Base-by-base conservation (phyloP, 2,113 vertebrate genomes). In the Aplodontia rufa region DNA sequence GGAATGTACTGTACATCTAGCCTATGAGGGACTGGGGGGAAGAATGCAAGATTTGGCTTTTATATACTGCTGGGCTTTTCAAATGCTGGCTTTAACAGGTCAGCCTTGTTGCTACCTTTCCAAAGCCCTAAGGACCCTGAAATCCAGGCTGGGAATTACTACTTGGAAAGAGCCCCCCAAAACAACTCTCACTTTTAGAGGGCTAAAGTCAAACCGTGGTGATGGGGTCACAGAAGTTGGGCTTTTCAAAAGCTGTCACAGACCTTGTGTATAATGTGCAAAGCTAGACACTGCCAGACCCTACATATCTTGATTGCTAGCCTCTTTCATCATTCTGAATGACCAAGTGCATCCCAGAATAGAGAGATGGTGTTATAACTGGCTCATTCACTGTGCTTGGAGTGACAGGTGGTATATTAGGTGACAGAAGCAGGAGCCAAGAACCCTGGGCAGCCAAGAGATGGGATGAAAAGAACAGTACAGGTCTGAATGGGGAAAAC, bases 341-440 rank as follows among this genome's bases (percentile, higher is more conserved):
- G 96, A 96, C 93, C 86, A 75, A 95, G 95, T 32, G 9, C 53
- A 96, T 94, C 95, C 89, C 83, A 97, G 91, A 97, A 97, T 97
- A 97, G 97, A 96, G 95, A 95, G 62, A 75, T 0, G 2, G 78
- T 90, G 81, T 79, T 95, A n/a, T n/a, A 95, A 93, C 1, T 79
- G 95, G 74, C 91, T 96, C 93, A 96, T 97, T 97, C 93, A 96
- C 89, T 75, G 68, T 49, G 94, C 66, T 88, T 95, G 37, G 95
- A 96, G 86, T 93, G 96, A 97, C 96, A 97, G 97, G 97, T 97
- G 95, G 88, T 51, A 30, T 93, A 96, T 93, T 4, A 0, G 91
- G 83, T 96, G 80, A 84, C 93, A 93, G 91, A 88, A 82, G 64
- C 79, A 83, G 81, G n/a, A 96, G 97, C 96, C 97, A 96, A 94